Base-by-base conservation (phyloP, 2,797 vertebrate species). In the Pangasius larnaudii region DNA sequence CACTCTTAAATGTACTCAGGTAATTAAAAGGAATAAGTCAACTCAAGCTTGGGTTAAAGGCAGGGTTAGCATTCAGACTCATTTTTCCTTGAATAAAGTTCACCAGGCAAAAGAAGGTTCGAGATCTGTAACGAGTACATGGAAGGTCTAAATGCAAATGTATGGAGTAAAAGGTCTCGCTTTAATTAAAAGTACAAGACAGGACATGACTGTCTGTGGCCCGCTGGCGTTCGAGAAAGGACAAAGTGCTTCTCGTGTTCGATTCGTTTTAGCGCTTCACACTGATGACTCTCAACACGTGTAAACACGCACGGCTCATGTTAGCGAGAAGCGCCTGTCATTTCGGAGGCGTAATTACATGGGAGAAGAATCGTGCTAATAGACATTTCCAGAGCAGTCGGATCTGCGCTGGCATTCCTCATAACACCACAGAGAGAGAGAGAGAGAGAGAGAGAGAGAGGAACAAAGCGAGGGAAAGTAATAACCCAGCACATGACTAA, bases 361-460 rank as follows among this genome's bases (percentile, higher is more conserved):
- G 78, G 88, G 87, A 85, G 78, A 89, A 86, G n/a, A 58, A 83
- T 87, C 75, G 59, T 88, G 63, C 80, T 91, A 88, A 91, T 89
- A 87, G 83, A 86, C 82, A 49, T 92, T 92, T 91, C 59, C 72
- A 82, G 86, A 90, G 78, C 87, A 85, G 42, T 85, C 77, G 87
- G 84, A 86, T 87, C 86, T 53, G 53, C 79, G 5, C 78, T 71
- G 71, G 39, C 49, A 74, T 83, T 83, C 77, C 86, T 87, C 59
- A 86, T 59, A 87, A 85, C 85, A 74, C 72, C 51, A 51, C 27
- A 24, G 2, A 61, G n/a, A 30, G 27, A 84, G 16, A 53, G 19
- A 49, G n/a, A 72, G 77, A 56, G 9, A 71, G 53, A 53, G 58
- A 49, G 84, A 27, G 69, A 30, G 80, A 51, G 39, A 51, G 77